Conservation (phyloP, 2,797 vertebrate species). For the Agapornis canus region DNA sequence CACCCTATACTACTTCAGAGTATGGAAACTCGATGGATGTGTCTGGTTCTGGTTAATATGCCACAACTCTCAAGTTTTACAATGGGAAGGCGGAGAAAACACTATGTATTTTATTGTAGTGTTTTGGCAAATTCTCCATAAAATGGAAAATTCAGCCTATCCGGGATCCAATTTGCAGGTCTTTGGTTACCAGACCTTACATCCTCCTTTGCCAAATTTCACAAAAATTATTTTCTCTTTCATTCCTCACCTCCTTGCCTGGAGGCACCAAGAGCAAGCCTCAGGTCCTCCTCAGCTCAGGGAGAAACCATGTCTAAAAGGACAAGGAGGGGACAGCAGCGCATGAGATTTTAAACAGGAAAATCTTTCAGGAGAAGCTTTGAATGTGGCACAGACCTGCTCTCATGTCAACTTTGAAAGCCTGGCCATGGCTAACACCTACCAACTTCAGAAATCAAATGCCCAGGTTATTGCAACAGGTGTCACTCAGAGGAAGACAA, state of each 20-base stretch:
- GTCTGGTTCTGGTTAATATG: constrained; percentile 58
- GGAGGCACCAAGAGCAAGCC: neutral
- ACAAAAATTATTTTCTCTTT: neutral
- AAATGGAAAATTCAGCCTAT: constrained; percentile 30
- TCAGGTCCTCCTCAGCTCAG: neutral
- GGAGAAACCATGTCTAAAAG: neutral
- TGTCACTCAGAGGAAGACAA: neutral
- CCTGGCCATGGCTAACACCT: neutral
- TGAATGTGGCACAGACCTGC: neutral
- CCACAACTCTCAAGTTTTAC: constrained; percentile 48
- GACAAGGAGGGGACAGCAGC: neutral
- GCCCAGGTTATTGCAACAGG: neutral
- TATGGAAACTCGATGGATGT: constrained; percentile 48
- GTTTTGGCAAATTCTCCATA: neutral
- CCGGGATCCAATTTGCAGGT: neutral
- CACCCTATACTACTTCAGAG: constrained; percentile 53
- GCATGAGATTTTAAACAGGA: neutral
- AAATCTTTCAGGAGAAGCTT: neutral
- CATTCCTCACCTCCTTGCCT: accelerated
- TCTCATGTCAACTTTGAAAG: neutral
- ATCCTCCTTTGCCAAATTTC: neutral
- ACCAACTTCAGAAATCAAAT: neutral
- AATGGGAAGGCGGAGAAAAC: constrained; percentile 31
- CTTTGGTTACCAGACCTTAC: neutral
- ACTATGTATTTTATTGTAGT: constrained; percentile 34